Percentiles rank a stretch among this genome's conserved stretches.
phyloP scores from a whole-genome alignment of 1,140 invertebrate genomes.

The Harpegnathos saltator region DNA sequence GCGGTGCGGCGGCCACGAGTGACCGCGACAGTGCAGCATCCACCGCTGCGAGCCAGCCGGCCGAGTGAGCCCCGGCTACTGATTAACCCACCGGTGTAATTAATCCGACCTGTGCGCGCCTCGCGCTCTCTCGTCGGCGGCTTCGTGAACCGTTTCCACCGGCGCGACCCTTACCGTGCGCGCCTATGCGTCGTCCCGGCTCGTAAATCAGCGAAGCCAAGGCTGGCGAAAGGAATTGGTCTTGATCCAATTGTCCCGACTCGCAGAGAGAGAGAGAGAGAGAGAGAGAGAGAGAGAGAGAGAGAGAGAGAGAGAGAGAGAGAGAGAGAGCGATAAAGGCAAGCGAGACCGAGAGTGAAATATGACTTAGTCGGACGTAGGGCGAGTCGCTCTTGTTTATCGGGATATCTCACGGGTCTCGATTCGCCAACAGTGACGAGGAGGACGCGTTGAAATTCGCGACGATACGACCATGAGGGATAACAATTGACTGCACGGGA shows the following conservation, averaged over 20 bases:
- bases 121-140: constrained; percentile 35
- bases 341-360: not conserved
- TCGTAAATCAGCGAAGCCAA: constrained; percentile 24
- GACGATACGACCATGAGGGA: not conserved
- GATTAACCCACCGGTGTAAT: constrained; percentile 67
- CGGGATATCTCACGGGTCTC: not conserved
- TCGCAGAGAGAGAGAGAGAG: too few relatives aligned
- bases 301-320: too few relatives aligned
- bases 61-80: constrained; percentile 58
- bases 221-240: not conserved
- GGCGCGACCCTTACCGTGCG: constrained; percentile 1
- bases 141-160: constrained; percentile 49
- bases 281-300: too few relatives aligned
- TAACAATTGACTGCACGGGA: not conserved
- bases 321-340: not conserved
- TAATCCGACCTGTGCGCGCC: constrained; percentile 71
- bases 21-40: constrained; percentile 66
- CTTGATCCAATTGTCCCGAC: not conserved
- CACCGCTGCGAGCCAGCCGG: constrained; percentile 56
- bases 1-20: constrained; percentile 68
- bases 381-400: constrained; percentile 1
- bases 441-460: not conserved
- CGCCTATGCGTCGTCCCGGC: too few relatives aligned
- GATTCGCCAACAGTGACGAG: not conserved
- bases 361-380: constrained; percentile 7